Evolutionary conservation across 2,797 vertebrate species (phyloP).

Genomic region (Heliangelus exortis): DNA sequence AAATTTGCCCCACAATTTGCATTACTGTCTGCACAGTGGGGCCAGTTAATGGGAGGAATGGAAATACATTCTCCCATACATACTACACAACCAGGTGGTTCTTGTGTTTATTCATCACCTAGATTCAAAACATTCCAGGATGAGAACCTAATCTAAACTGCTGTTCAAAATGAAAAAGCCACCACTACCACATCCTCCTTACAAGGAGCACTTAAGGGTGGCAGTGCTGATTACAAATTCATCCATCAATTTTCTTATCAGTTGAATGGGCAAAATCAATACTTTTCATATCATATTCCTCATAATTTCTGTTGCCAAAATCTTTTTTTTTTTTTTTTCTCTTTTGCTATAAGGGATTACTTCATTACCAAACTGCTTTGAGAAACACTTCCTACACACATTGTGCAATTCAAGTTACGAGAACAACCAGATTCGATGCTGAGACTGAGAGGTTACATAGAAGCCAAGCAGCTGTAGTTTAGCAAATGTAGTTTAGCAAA

Average conservation of each 20-base stretch:
- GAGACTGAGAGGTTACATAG: not conserved
- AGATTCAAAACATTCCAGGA: not conserved
- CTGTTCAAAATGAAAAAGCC: not conserved
- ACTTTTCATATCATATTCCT: not conserved
- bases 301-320: not conserved
- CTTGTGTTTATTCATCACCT: not conserved
- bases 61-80: not conserved
- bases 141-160: not conserved
- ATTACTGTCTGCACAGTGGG: not conserved
- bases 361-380: not conserved
- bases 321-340: not conserved
- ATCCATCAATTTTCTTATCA: conserved; percentile 29
- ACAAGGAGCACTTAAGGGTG: not conserved
- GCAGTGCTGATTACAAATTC: not conserved
- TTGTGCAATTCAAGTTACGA: not conserved
- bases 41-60: not conserved
- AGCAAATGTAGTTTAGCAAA: not conserved
- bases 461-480: not conserved
- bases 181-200: not conserved
- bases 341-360: not conserved
- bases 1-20: not conserved
- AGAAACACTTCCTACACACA: not conserved
- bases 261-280: conserved; percentile 19
- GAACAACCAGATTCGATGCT: not conserved
- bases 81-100: not conserved